These are phyloP conservation scores for Scomberomorus guttatus DNA, from an alignment of 2,797 vertebrate genomes.

Conservation along the genomic window DNA sequence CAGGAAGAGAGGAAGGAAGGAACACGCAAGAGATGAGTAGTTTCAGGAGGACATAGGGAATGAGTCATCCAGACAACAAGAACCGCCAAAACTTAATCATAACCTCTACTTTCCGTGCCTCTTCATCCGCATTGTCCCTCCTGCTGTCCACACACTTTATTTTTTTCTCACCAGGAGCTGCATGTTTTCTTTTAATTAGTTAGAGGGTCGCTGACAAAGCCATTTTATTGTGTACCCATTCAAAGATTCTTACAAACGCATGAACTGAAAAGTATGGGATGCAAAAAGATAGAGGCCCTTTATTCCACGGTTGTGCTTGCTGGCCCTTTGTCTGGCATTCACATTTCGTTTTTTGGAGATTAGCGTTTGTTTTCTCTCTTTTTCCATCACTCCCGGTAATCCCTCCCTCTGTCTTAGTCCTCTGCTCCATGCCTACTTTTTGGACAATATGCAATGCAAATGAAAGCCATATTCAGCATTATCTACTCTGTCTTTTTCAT, in stretches of 20 bases:
- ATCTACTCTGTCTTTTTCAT: constrained; percentile 13
- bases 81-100: constrained; percentile 53
- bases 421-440: constrained; percentile 36
- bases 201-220: constrained; percentile 59
- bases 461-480: constrained; percentile 30
- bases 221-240: constrained; percentile 47
- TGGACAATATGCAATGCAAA: constrained; percentile 46
- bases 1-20: constrained; percentile 22
- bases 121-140: constrained; percentile 27
- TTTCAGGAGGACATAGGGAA: constrained; percentile 40
- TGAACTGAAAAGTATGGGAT: constrained; percentile 32
- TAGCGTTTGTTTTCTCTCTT: constrained; percentile 50
- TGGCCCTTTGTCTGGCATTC: constrained; percentile 55
- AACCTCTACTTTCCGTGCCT: constrained; percentile 50
- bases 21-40: constrained; percentile 29
- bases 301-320: constrained; percentile 26
- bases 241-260: constrained; percentile 47
- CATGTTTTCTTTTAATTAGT: constrained; percentile 70
- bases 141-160: constrained; percentile 43
- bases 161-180: constrained; percentile 15
- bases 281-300: constrained; percentile 40
- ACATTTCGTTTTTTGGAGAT: constrained; percentile 28
- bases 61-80: constrained; percentile 61
- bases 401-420: constrained; percentile 31
- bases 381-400: constrained; percentile 42